Percentiles rank a stretch among this genome's conserved stretches.
phyloP scores from a whole-genome alignment of 2,888 invertebrate genomes.

The Lysandra coridon region DNA sequence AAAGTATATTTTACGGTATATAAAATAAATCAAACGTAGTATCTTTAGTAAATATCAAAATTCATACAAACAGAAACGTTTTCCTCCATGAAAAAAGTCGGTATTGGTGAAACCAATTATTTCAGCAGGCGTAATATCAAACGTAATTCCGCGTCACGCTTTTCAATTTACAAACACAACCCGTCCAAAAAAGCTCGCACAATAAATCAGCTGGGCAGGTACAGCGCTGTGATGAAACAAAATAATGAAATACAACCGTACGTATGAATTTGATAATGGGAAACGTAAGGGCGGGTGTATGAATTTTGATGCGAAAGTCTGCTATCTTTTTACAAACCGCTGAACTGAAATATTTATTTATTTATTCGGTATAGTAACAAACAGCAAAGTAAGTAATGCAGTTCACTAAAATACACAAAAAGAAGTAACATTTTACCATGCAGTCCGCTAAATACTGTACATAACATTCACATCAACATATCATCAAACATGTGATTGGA shows the following conservation, averaged over 20 bases:
- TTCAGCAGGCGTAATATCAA: slow-evolving; percentile 16
- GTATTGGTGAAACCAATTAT: slow-evolving; percentile 1
- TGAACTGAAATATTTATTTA: background rate
- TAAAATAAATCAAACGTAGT: too few species aligned
- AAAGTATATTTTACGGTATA: too few species aligned
- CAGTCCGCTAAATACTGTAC: too few species aligned
- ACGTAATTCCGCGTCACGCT: slow-evolving; percentile 18
- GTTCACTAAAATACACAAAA: too few species aligned
- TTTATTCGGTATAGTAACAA: too few species aligned
- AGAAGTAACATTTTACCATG: too few species aligned
- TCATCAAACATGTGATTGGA: too few species aligned
- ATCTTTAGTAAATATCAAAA: background rate
- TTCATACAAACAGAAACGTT: background rate
- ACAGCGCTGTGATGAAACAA: slow-evolving; percentile 25
- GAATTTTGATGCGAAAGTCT: background rate
- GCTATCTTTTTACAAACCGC: background rate
- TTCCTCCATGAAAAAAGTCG: background rate
- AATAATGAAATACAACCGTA: slow-evolving; percentile 27
- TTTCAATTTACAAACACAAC: slow-evolving; percentile 27
- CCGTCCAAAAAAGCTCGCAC: slow-evolving; percentile 5
- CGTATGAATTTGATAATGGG: slow-evolving; percentile 29
- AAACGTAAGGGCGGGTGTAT: background rate
- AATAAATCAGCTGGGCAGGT: slow-evolving; percentile 25
- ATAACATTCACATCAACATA: too few species aligned
- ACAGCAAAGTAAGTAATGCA: too few species aligned